Evolutionary conservation across 2,797 vertebrate genomes (phyloP).

Genomic region (Sebastiscus tertius): DNA sequence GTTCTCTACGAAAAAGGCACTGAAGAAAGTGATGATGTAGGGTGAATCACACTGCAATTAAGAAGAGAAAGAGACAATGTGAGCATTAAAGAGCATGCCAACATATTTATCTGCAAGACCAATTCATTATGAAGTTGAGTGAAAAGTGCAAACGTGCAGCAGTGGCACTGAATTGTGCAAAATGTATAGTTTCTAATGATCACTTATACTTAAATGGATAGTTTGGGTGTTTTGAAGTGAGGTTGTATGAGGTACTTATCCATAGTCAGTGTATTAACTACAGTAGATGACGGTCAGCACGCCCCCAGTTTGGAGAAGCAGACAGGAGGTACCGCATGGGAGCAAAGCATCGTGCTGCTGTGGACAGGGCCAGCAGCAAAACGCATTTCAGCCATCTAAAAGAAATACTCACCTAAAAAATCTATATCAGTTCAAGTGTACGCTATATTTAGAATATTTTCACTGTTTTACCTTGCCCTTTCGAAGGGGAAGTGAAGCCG

Average conservation of each 20-base stretch:
- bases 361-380: rapidly evolving
- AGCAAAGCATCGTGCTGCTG: background rate
- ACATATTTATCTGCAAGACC: background rate
- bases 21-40: slow-evolving; percentile 99
- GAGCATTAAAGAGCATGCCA: background rate
- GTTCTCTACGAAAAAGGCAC: slow-evolving; percentile 99
- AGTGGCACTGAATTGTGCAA: background rate
- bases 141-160: background rate
- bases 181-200: background rate
- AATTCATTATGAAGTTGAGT: background rate
- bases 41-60: slow-evolving; percentile 94
- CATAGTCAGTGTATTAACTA: background rate
- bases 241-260: background rate
- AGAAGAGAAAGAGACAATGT: slow-evolving; percentile 25
- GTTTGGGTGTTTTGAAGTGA: background rate
- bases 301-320: background rate
- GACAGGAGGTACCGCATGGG: background rate
- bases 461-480: background rate
- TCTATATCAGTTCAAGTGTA: background rate
- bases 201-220: background rate
- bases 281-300: background rate
- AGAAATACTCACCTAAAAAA: background rate
- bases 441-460: background rate
- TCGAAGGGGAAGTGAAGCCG: rapidly evolving
- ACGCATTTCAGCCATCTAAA: background rate